phyloP scores from a whole-genome alignment of 2,797 vertebrate species.

The Vireo griseus region DNA sequence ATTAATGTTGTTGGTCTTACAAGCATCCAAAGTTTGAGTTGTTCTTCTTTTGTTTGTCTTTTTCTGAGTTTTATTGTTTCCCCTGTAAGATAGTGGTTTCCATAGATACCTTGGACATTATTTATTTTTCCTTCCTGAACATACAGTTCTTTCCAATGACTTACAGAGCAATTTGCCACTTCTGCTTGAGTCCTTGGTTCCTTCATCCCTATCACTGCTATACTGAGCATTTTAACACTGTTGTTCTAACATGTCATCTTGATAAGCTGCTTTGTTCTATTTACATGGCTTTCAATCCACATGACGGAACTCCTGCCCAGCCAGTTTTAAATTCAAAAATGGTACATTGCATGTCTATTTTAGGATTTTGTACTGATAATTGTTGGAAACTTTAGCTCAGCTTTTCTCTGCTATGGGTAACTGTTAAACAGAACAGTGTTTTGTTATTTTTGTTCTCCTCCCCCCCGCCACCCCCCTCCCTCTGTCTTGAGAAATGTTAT shows the following conservation, averaged over 20 bases:
- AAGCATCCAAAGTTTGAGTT: background rate
- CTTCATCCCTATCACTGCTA: background rate
- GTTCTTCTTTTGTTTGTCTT: background rate
- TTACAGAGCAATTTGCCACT: background rate
- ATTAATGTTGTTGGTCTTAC: background rate
- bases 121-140: background rate
- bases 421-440: conserved; percentile 35
- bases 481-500: conserved; percentile 20
- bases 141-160: background rate
- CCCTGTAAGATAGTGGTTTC: conserved; percentile 27
- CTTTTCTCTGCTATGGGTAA: conserved; percentile 29
- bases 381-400: conserved; percentile 52
- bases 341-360: background rate
- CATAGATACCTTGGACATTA: conserved; percentile 19
- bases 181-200: background rate
- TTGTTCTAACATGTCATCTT: background rate
- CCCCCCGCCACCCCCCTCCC: background rate
- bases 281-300: background rate
- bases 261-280: background rate
- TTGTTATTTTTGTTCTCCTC: conserved; percentile 36
- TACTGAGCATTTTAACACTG: background rate
- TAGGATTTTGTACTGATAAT: conserved; percentile 10
- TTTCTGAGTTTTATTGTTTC: conserved; percentile 30
- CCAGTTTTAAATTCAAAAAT: background rate
- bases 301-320: background rate